These are phyloP conservation scores for Epinotia bilunana DNA, from an alignment of 2,888 invertebrate species.

Conservation along the genomic window DNA sequence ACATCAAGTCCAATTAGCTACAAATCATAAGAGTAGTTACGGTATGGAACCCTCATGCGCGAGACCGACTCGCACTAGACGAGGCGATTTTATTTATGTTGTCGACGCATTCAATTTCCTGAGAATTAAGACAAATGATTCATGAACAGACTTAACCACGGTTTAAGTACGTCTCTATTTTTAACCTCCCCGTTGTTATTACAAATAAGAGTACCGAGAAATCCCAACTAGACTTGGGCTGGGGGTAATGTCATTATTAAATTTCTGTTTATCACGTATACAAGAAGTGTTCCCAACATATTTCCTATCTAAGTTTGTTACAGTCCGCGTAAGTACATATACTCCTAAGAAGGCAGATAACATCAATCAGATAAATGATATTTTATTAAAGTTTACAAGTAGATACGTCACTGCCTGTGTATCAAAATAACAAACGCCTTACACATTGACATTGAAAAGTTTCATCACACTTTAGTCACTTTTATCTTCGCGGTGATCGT, in stretches of 20 bases:
- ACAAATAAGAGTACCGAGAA: background rate
- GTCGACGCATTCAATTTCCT: background rate
- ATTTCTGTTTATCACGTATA: background rate
- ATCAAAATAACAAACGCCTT: conserved; percentile 8
- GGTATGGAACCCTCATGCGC: too few species aligned
- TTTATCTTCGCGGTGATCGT: conserved; percentile 15
- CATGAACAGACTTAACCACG: background rate
- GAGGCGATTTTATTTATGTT: background rate
- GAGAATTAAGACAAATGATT: background rate
- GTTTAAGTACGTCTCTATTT: conserved; percentile 1
- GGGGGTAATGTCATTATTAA: background rate
- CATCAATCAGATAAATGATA: conserved; percentile 10
- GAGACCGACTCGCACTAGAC: too few species aligned
- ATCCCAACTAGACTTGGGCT: background rate
- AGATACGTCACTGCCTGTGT: background rate
- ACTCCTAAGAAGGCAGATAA: conserved; percentile 3
- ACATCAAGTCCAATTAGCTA: too few species aligned
- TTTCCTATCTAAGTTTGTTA: background rate
- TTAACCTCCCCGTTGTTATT: background rate
- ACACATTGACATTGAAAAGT: conserved; percentile 35
- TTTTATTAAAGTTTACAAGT: background rate
- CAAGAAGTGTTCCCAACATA: background rate
- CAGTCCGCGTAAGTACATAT: background rate
- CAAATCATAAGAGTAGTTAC: too few species aligned
- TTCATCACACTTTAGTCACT: conserved; percentile 36